Base-by-base conservation (phyloP, 1,140 invertebrate genomes). In the Aphis craccivora region DNA sequence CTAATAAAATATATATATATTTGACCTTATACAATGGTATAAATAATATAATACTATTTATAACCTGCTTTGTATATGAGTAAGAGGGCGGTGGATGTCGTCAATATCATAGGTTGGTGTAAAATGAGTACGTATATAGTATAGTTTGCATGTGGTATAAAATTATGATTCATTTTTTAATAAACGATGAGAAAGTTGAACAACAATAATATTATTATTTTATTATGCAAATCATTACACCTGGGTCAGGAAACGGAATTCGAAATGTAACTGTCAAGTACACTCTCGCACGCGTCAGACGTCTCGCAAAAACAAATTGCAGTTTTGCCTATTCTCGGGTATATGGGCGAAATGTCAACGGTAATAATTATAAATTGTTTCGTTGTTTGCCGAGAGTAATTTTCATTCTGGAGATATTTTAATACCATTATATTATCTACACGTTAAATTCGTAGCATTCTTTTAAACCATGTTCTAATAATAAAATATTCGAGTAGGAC, bases 81-180 rank as follows among this genome's bases (percentile, higher is more conserved):
- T 76, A 14, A n/a, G 5, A 76, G 5, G 11, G 60, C 1, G 18
- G 60, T 18, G n/a, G 60, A 76, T 6, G 55, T 2, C 30, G 25
- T 30, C 25, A 30, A 11, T 30, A 25, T 30, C 30, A 11, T 60
- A 23, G 2, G 3, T 60, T 14, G 55, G 11, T 20, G 4, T n/a
- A n/a, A n/a, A n/a, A n/a, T n/a, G n/a, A n/a, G n/a, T 51, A 18
- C 18, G 2, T 51, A 51, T 8, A 11, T 23, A 76, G 4, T 76
- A 67, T 11, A n/a, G 60, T n/a, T 76, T 76, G 14, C 1, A 20
- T 18, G 14, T 18, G 30, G 30, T n/a, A 67, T 67, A 30, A 67
- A 76, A 76, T 35, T 76, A n/a, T n/a, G n/a, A 76, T n/a, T n/a
- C n/a, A n/a, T 76, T 76, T 76, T 76, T 76, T 76, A 76, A 35